Evolutionary conservation across 2,888 invertebrate species (phyloP), one percentile per base, ranked within the genome.

Genomic region (Selenia dentaria): DNA sequence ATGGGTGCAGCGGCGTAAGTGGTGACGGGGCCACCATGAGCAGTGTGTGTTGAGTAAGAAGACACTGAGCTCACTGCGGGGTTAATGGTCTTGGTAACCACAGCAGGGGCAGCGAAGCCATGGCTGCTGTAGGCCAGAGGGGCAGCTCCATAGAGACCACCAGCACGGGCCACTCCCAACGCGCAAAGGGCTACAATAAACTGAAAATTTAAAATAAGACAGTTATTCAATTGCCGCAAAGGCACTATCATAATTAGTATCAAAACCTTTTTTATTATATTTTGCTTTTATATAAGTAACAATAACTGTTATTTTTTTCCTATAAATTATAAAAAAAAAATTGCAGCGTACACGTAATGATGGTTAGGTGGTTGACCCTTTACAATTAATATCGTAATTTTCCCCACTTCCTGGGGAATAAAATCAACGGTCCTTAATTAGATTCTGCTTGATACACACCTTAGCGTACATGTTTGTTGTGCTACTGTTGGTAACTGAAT

Each of bases 141-240:
- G 52, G 84, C 89, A 33, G 83, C 84, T 44, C 82, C 87, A 40
- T 79, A 70, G 44, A 93, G 74, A 53, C 91, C 75, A 56, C 94
- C 92, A 58, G 92, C 93, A 67, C 82, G 91, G 74, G 89, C 93
- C 34, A 91, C 81, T 59, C 93, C 92, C 83, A 94, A 78, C 61
- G 91, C 83, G 74, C 93, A 91, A 67, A 92, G 91, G 63, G 94
- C 82, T 55, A 93, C 79, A 75, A 94, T 83, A 65, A 93, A 74
- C 92, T 88, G 73, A 31, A 84, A 55, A 50, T 25, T 8, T 10
- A 3, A 25, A 8, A 25, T 1, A 25, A 25, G 22, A 10, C 2
- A 25, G 9, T 25, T 10, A 8, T 0, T 10, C 10, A 1, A 25
- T 1, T 3, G 22, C 22, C 2, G 2, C 6, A n/a, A n/a, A n/a